A percentile compares a stretch with the other conserved stretches of the same genome.
Conservation (phyloP, 2,113 vertebrate genomes). For the Rhadina sibilatrix region DNA sequence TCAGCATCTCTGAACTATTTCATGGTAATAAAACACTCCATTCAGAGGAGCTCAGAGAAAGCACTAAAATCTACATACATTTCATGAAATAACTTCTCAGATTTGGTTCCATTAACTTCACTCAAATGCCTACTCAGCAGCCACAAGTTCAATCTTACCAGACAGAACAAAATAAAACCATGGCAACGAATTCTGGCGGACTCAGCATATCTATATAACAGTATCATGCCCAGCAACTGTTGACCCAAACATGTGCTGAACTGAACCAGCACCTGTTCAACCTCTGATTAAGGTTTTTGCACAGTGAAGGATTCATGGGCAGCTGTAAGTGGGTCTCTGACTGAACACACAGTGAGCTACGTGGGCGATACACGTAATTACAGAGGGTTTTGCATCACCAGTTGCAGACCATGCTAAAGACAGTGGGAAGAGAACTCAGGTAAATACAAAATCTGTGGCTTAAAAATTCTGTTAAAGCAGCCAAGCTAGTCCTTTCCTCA, state of each 20-base stretch:
- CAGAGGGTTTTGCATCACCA: neutral
- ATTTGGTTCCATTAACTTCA: neutral
- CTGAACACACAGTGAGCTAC: neutral
- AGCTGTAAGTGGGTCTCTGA: neutral
- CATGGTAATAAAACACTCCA: neutral
- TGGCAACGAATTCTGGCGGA: neutral
- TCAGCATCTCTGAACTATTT: neutral
- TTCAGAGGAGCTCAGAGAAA: neutral
- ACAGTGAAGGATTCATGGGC: conserved; percentile 17
- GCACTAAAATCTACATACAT: neutral
- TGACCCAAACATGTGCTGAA: neutral
- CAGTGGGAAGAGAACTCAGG: neutral
- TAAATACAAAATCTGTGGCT: neutral
- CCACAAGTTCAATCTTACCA: neutral
- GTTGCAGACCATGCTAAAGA: neutral
- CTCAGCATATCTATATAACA: neutral
- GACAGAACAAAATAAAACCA: neutral
- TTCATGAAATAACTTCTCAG: neutral
- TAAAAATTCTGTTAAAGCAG: neutral
- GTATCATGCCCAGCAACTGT: neutral
- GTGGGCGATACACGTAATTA: neutral
- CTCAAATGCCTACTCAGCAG: neutral
- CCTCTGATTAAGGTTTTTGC: neutral
- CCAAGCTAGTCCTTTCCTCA: neutral
- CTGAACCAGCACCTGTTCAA: neutral